Conservation (phyloP, 2,797 vertebrate genomes). For the Rhinoraja longicauda region DNA sequence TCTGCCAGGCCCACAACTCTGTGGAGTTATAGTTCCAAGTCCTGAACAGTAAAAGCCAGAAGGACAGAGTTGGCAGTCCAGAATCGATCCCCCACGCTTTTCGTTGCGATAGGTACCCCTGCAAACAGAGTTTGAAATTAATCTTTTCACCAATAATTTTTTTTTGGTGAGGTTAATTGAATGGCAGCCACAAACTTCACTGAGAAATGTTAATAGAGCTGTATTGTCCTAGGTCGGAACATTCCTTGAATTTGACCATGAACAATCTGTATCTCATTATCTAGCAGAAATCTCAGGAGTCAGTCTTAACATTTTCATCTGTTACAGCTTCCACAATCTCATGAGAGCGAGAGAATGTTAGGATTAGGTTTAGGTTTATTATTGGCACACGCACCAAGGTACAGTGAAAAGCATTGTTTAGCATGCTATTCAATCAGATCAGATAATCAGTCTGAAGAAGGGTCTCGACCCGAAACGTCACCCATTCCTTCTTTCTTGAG, state of each 20-base stretch:
- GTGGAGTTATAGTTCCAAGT: constrained; percentile 67
- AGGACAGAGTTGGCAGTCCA: constrained; percentile 70
- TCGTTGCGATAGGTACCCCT: constrained; percentile 67
- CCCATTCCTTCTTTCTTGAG: no score
- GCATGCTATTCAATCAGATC: no score
- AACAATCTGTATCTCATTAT: not conserved
- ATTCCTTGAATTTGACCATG: not conserved
- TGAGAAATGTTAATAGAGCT: not conserved
- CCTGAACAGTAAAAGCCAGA: constrained; percentile 75
- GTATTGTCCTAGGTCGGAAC: not conserved
- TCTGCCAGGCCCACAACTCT: constrained; percentile 68
- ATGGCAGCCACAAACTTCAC: not conserved
- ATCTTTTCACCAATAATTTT: no score
- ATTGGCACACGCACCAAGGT: no score
- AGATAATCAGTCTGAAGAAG: no score
- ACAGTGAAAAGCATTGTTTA: no score
- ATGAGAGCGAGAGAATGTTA: no score
- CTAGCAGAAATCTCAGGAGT: not conserved
- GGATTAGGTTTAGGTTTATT: no score
- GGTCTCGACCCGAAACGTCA: no score
- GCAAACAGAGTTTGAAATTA: constrained; percentile 40
- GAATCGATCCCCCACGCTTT: constrained; percentile 57
- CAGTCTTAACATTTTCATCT: not conserved
- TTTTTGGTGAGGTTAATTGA: no score
- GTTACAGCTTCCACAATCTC: no score